Evolutionary conservation across 2,113 vertebrate genomes (phyloP), one percentile per base, ranked within the genome.

Genomic region (Hypocryptadius cinnamomeus): DNA sequence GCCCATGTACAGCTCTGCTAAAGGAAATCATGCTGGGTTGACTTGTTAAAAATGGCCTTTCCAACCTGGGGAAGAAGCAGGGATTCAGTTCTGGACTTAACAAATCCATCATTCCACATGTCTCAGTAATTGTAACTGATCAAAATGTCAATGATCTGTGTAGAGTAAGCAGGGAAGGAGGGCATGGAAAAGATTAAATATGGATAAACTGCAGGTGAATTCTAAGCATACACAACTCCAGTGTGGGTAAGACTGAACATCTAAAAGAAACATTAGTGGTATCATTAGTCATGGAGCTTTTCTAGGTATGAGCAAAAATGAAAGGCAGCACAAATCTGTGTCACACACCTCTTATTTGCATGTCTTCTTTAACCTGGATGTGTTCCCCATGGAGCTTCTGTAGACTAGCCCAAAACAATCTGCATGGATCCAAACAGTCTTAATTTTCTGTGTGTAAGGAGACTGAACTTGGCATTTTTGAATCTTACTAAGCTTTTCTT

Each of bases 401-500:
- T 59, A 57, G 77, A 59, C 64, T 54, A 74, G 83, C 40, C 47
- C 59, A 40, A 39, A 59, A 53, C 63, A 78, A 69, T 63, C 78
- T 85, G 65, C 74, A 57, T 59, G 72, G 61, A 50, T 79, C 56
- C 85, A 84, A 69, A 51, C 50, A 74, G 70, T 47, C 74, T 73
- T 64, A 33, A 81, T 79, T 91, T 87, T 79, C 89, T 76, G 22
- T 64, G 30, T 74, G 30, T 71, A 20, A 64, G 33, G 69, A 48
- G 45, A 56, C 70, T 63, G 42, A 87, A 44, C 33, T 25, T 76
- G 40, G 82, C 70, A 56, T 59, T 82, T 91, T 33, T 79, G 39
- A 35, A 33, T 79, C 51, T 68, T 60, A 51, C 70, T 64, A 51
- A 93, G 71, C 82, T 94, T 89, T 94, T 81, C 57, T 72, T 94